A percentile compares a stretch with the other conserved stretches of the same genome.
Evolutionary conservation across 2,797 vertebrate species (phyloP).

Genomic region (Halcyon smyrnensis): DNA sequence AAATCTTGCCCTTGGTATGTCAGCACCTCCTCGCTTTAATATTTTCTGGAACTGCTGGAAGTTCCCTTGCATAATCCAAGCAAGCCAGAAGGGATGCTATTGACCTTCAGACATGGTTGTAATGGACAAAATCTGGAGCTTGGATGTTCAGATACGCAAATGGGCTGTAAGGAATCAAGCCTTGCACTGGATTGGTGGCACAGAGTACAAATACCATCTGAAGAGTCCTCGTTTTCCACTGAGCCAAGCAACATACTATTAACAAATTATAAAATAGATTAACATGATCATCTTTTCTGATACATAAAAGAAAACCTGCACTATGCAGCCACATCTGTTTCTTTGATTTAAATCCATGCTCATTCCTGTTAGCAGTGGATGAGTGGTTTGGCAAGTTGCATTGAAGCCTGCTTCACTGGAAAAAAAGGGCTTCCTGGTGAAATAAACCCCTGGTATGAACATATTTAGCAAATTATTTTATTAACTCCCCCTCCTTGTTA

Average conservation of each 20-base stretch:
- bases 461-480: not conserved
- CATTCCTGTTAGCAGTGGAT: not conserved
- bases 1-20: not conserved
- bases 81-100: not conserved
- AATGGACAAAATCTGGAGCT: slow-evolving; percentile 25
- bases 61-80: not conserved
- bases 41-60: slow-evolving; percentile 3
- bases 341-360: slow-evolving; percentile 7
- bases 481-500: not conserved
- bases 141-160: slow-evolving; percentile 17
- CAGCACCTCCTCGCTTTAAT: rapidly evolving
- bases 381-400: not conserved
- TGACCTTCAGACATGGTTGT: not conserved
- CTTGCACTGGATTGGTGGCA: not conserved
- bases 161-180: not conserved
- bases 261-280: not conserved
- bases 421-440: not conserved
- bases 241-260: slow-evolving; percentile 43
- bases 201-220: not conserved
- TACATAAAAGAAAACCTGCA: slow-evolving; percentile 9
- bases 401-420: not conserved
- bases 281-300: not conserved
- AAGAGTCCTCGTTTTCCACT: not conserved
- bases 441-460: not conserved
- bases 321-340: slow-evolving; percentile 27